Conservation (phyloP, 2,797 vertebrate species). For the Enteromius mattozi region DNA sequence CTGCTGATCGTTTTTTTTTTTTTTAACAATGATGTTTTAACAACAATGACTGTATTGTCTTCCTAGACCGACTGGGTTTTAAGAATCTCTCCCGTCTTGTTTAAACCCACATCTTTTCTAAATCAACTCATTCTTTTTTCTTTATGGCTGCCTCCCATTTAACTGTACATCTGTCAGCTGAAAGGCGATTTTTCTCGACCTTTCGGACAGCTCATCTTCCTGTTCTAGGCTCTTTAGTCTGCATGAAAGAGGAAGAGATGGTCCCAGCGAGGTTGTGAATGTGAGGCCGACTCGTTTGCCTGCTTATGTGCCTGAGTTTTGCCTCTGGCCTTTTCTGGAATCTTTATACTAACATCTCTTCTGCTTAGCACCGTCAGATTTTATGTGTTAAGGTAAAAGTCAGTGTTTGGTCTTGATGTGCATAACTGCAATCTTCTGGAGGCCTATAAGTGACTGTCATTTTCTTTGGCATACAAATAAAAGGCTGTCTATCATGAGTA, state of each 20-base stretch:
- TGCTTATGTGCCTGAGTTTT: slow-evolving; percentile 15
- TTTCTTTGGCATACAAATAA: slow-evolving; percentile 15
- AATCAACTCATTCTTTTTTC: slow-evolving; percentile 10
- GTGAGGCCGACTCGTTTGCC: slow-evolving; percentile 3
- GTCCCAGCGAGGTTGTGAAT: slow-evolving; percentile 41
- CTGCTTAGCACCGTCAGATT: neutral
- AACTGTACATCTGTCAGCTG: slow-evolving; percentile 34
- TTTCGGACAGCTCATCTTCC: slow-evolving; percentile 24
- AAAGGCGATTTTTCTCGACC: slow-evolving; percentile 6
- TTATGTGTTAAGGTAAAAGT: slow-evolving; percentile 15
- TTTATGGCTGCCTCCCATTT: slow-evolving; percentile 44
- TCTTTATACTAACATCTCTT: slow-evolving; percentile 14
- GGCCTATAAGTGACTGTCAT: slow-evolving; percentile 16
- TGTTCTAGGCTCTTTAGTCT: slow-evolving; percentile 1
- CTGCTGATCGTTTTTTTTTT: neutral
- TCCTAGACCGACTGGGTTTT: neutral
- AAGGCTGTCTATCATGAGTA: slow-evolving; percentile 13
- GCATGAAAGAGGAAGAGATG: slow-evolving; percentile 28
- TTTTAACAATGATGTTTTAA: slow-evolving; percentile 22
- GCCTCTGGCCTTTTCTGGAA: slow-evolving; percentile 27
- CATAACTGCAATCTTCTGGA: neutral
- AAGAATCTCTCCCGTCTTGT: slow-evolving; percentile 41
- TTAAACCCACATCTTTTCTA: slow-evolving; percentile 35
- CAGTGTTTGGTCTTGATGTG: slow-evolving; percentile 14
- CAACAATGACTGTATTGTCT: slow-evolving; percentile 34